phyloP scores from a whole-genome alignment of 2,797 vertebrate species.

The Allobates femoralis region DNA sequence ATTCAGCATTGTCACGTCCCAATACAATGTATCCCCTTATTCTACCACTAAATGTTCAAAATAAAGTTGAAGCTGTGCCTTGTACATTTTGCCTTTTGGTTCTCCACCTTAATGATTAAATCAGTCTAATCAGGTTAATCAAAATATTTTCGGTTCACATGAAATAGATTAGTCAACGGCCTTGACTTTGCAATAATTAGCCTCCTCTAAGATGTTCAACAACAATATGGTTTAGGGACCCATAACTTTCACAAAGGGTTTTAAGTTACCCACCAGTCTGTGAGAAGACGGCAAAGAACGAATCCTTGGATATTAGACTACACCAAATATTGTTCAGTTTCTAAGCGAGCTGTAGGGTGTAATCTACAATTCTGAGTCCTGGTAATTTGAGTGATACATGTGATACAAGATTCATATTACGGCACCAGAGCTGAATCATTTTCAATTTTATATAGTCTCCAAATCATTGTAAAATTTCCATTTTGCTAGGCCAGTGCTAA shows the following conservation, averaged over 20 bases:
- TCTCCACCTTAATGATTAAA: slow-evolving; percentile 28
- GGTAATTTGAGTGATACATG: background rate
- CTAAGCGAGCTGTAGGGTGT: background rate
- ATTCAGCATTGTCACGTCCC: background rate
- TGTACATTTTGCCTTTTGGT: background rate
- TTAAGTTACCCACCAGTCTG: slow-evolving; percentile 40
- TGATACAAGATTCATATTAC: too few relatives aligned
- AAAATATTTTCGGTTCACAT: slow-evolving; percentile 34
- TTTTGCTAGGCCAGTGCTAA: too few relatives aligned
- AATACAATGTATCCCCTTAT: background rate
- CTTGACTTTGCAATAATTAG: slow-evolving; percentile 30
- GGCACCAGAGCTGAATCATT: too few relatives aligned
- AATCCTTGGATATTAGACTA: background rate
- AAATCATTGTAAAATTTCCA: too few relatives aligned
- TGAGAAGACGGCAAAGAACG: slow-evolving; percentile 14
- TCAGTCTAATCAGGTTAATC: slow-evolving; percentile 46
- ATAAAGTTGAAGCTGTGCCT: too few relatives aligned
- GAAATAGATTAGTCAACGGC: slow-evolving; percentile 25
- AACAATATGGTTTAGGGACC: slow-evolving; percentile 2
- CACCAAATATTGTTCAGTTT: slow-evolving; percentile 35
- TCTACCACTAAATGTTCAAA: background rate
- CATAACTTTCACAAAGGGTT: slow-evolving; percentile 19
- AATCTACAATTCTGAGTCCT: background rate
- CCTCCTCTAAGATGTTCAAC: slow-evolving; percentile 36
- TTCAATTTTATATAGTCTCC: too few relatives aligned